Evolutionary conservation across 2,797 vertebrate genomes (phyloP), one percentile per base, ranked within the genome.

Genomic region (Aplochiton taeniatus): DNA sequence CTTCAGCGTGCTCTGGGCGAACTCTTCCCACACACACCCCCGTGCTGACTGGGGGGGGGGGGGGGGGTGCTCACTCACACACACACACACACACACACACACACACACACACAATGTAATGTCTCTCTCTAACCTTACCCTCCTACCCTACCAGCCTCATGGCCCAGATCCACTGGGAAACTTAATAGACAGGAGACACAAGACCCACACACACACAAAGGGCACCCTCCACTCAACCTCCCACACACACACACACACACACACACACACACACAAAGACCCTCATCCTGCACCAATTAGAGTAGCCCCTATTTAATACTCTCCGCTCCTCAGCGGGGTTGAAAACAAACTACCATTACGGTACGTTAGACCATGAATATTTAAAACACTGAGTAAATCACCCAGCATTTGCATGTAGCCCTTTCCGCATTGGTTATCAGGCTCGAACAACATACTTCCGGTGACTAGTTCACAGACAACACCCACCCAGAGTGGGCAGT

Each of bases 11-110:
- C 74, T 83, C 81, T 85, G 83, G 83, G 76, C 87, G 82, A 91
- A 83, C 75, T 83, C 81, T 78, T 88, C 89, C 90, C 83, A 91
- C 87, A 67, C 86, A 89, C 79, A 67, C 72, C 80, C 86, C 76
- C 79, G 65, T 69, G 68, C 79, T 86, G 89, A 89, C 91, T 91
- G 88, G 88, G 11, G 83, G 78, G 85, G 85, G 81, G 82, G 84
- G 88, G 86, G 31, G 2, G 73, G 66, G 73, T 81, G 80, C 83
- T 70, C 57, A 70, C 48, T 46, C 59, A 51, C 31, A 56, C 57
- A 53, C n/a, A 46, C 17, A 58, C 41, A 42, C 19, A 49, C 41
- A 64, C 19, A 52, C 43, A 51, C 50, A 58, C 41, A 31, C 48
- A 65, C 58, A 53, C 54, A 61, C 44, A 46, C 55, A 57, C 31